These are phyloP conservation scores for Percina caprodes DNA, from an alignment of 2,113 vertebrate genomes.

Conservation along the genomic window DNA sequence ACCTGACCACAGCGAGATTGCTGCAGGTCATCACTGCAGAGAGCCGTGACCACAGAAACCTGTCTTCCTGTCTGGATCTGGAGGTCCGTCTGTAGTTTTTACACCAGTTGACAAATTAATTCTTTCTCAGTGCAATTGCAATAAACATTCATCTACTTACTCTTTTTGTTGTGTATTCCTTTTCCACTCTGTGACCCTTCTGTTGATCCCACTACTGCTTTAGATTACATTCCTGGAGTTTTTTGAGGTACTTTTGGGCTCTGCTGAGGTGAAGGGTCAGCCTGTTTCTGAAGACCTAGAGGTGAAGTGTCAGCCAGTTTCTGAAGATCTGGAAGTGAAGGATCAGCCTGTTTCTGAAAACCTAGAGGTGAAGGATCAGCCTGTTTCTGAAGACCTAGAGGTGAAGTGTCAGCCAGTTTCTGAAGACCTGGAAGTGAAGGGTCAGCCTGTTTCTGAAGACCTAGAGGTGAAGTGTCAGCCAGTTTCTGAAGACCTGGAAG, in stretches of 20 bases:
- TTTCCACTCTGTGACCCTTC: neutral
- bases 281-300: neutral
- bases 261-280: constrained; percentile 80
- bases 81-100: constrained; percentile 81
- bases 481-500: too few relatives aligned
- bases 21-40: constrained; percentile 85
- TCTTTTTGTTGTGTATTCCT: neutral
- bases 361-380: neutral
- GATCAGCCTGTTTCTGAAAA: neutral
- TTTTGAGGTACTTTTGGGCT: constrained; percentile 91
- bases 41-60: constrained; percentile 63
- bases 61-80: constrained; percentile 77
- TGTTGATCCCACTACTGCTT: neutral
- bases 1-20: constrained; percentile 84
- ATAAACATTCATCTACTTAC: neutral
- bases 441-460: too few relatives aligned
- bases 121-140: neutral
- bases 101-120: neutral
- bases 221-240: constrained; percentile 96
- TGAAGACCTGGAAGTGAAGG: constrained; percentile 63
- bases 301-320: neutral
- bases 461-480: too few relatives aligned
- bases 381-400: constrained; percentile 26
- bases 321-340: neutral
- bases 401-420: constrained; percentile 66